Evolutionary conservation across 2,797 vertebrate species (phyloP), one percentile per base, ranked within the genome.

Genomic region (Oreortyx pictus): DNA sequence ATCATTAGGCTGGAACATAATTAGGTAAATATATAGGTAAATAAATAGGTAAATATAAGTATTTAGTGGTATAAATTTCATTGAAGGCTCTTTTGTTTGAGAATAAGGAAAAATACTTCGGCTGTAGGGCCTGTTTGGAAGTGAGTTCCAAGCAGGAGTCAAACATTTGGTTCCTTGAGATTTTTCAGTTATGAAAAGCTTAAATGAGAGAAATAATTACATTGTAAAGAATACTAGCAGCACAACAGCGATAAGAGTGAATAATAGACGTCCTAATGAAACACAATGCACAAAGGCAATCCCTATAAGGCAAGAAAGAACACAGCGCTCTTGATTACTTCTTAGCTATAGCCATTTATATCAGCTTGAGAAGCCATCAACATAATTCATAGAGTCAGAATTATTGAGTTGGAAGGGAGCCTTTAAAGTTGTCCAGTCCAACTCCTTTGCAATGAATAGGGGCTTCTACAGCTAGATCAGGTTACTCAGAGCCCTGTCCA

Each of bases 181-280:
- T 19, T 76, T 89, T 86, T 82, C 24, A 70, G 79, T 27, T 65
- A 6, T 16, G 11, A 2, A 73, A 66, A 79, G 35, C 31, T 64
- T 60, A 19, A 71, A 73, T n/a, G 61, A 67, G 3, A 67, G 3
- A 19, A 76, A 16, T 24, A 52, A 24, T n/a, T 84, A 7, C 0
- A 2, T 22, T 60, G n/a, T 50, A 71, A 82, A 88, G 47, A 84
- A 31, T 16, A 56, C 44, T 71, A 37, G 64, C 13, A 39, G 0
- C 9, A 11, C 19, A 0, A 0, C 8, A 37, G 4, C 12, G 5
- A 0, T 9, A 35, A 59, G 18, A 52, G 5, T 15, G 5, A 3
- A 7, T 14, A 81, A 46, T 13, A 25, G 33, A 56, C 0, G 0
- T 4, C 3, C 1, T 56, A 44, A 72, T 16, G 43, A 49, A 81